A percentile compares a stretch with the other conserved stretches of the same genome.
These are phyloP conservation scores for Melinaea menophilus DNA, from an alignment of 2,888 invertebrate species.

Conservation along the genomic window DNA sequence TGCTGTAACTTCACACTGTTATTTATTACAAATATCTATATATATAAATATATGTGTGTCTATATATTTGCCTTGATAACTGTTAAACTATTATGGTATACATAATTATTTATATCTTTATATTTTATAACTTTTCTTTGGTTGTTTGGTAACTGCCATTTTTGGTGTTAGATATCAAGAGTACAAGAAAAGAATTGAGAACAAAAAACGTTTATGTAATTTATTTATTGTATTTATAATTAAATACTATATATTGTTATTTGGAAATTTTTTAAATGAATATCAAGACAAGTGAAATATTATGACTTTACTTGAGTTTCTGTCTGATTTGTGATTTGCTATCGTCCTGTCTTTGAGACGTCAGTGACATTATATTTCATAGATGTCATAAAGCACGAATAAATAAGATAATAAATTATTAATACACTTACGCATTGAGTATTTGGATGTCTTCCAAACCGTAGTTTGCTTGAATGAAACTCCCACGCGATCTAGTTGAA, in stretches of 20 bases:
- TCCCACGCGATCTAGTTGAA: slow-evolving; percentile 19
- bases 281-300: no score
- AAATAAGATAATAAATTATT: slow-evolving; percentile 11
- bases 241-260: no score
- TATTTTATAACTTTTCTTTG: no score
- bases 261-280: no score
- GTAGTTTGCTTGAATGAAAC: slow-evolving; percentile 28
- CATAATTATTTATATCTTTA: no score
- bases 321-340: not conserved
- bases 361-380: slow-evolving; percentile 34
- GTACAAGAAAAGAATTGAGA: no score
- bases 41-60: slow-evolving; percentile 14
- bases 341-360: not conserved
- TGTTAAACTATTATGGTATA: no score
- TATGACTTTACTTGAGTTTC: no score
- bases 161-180: no score
- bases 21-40: slow-evolving; percentile 1
- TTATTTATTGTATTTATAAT: no score
- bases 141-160: no score
- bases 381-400: slow-evolving; percentile 43
- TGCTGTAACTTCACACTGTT: slow-evolving; percentile 15
- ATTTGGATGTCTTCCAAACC: slow-evolving; percentile 22
- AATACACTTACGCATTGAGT: slow-evolving; percentile 17
- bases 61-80: slow-evolving; percentile 11
- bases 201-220: no score